Conservation (phyloP, 1,140 invertebrate genomes). For the Rhopalosiphum padi region DNA sequence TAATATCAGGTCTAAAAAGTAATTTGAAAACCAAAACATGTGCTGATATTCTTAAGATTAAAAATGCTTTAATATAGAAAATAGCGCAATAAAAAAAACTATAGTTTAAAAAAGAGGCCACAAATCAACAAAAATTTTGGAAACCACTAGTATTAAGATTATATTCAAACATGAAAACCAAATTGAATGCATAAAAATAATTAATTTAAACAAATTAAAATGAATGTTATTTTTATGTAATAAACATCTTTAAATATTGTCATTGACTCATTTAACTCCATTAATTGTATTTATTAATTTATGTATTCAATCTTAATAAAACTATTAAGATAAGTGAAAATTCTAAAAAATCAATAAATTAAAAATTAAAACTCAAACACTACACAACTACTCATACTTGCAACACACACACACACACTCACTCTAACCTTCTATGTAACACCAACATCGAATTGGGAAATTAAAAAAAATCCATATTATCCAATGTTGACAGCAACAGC, state of each 20-base stretch:
- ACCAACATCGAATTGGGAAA: constrained; percentile 29
- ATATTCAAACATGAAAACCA: neutral
- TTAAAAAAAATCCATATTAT: constrained; percentile 32
- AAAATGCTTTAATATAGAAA: neutral
- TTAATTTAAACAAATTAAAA: neutral
- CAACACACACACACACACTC: neutral
- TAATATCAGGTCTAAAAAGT: neutral
- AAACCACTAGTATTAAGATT: neutral
- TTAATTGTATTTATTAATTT: neutral
- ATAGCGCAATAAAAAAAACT: neutral
- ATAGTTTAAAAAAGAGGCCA: neutral
- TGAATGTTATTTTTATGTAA: neutral
- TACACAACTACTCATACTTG: neutral
- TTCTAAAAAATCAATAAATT: neutral
- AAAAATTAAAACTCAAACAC: constrained; percentile 22
- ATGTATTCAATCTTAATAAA: neutral
- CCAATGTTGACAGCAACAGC: constrained; percentile 14
- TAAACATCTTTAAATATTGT: neutral
- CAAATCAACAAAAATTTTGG: neutral
- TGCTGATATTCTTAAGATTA: neutral
- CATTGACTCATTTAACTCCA: neutral
- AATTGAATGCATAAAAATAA: neutral
- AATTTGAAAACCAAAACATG: neutral
- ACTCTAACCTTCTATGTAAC: constrained; percentile 34
- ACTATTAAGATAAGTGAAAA: neutral